These are phyloP conservation scores for Platalea minor DNA, from an alignment of 2,797 vertebrate genomes.

Conservation along the genomic window DNA sequence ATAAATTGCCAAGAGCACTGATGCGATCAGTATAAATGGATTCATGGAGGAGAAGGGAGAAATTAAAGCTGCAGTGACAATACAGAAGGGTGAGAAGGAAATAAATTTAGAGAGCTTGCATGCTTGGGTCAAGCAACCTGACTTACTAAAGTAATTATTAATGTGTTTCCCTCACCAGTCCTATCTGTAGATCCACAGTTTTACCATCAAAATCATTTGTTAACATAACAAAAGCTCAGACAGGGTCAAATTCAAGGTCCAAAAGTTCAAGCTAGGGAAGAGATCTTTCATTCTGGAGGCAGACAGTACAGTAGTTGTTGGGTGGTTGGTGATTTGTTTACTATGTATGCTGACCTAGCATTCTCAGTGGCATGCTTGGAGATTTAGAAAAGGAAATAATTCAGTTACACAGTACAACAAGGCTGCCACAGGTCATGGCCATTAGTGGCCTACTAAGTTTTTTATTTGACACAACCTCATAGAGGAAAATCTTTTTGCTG, in stretches of 20 bases:
- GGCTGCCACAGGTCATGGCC: conserved; percentile 48
- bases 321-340: conserved; percentile 36
- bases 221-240: not conserved
- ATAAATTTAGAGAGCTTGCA: conserved; percentile 8
- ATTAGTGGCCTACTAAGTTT: conserved; percentile 20
- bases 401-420: conserved; percentile 53
- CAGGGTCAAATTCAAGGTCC: conserved; percentile 12
- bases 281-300: not conserved
- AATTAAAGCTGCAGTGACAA: conserved; percentile 47
- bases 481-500: conserved; percentile 41
- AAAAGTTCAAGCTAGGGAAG: not conserved
- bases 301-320: not conserved
- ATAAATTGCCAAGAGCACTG: conserved; percentile 49
- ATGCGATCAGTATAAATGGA: conserved; percentile 30
- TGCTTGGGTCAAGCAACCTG: conserved; percentile 16
- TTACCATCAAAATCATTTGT: not conserved
- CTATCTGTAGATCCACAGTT: conserved; percentile 13
- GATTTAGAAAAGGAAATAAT: conserved; percentile 42
- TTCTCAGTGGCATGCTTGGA: not conserved
- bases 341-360: conserved; percentile 16
- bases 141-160: conserved; percentile 26
- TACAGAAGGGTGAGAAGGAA: not conserved
- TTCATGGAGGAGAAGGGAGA: conserved; percentile 8
- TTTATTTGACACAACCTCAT: not conserved
- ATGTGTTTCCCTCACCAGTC: not conserved